phyloP scores from a whole-genome alignment of 2,888 invertebrate species.

The Apoda limacodes region DNA sequence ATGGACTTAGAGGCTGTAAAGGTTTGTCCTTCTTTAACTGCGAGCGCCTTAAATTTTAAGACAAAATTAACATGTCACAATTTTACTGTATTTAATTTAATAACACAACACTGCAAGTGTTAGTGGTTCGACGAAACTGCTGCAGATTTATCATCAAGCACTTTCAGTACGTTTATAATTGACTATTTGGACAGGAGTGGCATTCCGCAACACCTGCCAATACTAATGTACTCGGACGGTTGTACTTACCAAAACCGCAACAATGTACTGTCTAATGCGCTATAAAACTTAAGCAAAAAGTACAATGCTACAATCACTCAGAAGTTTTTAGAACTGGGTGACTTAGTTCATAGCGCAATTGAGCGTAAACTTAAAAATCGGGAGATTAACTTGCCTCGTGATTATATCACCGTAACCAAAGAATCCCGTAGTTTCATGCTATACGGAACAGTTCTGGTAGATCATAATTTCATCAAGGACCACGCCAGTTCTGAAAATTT shows the following conservation, averaged over 20 bases:
- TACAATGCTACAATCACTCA: conserved; percentile 9
- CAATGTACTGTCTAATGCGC: conserved; percentile 13
- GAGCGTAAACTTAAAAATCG: conserved; percentile 26
- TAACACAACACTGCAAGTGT: conserved; percentile 7
- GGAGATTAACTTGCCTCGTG: conserved; percentile 20
- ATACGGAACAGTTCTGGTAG: conserved; percentile 7
- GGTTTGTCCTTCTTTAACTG: conserved; percentile 6
- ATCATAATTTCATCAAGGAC: conserved; percentile 3
- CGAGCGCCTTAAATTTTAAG: conserved; percentile 13
- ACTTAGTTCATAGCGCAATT: conserved; percentile 19
- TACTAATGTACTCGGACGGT: conserved; percentile 19
- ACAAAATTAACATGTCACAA: conserved; percentile 16
- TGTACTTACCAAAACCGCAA: conserved; percentile 18
- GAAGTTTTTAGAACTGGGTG: conserved; percentile 13
- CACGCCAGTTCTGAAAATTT: conserved; percentile 1
- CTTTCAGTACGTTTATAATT: conserved; percentile 15
- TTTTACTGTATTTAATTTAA: no score
- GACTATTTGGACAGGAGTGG: conserved; percentile 17
- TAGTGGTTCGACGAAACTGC: conserved; percentile 19
- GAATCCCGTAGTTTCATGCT: conserved; percentile 5
- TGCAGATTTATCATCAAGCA: conserved; percentile 13
- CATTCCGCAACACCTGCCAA: conserved; percentile 5
- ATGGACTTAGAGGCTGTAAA: conserved; percentile 14
- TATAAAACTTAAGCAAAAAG: conserved; percentile 9
- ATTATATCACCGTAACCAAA: conserved; percentile 21